These are phyloP conservation scores for Orbicella faveolata DNA, from an alignment of 64 coral and sea anemone genomes.

Conservation along the genomic window DNA sequence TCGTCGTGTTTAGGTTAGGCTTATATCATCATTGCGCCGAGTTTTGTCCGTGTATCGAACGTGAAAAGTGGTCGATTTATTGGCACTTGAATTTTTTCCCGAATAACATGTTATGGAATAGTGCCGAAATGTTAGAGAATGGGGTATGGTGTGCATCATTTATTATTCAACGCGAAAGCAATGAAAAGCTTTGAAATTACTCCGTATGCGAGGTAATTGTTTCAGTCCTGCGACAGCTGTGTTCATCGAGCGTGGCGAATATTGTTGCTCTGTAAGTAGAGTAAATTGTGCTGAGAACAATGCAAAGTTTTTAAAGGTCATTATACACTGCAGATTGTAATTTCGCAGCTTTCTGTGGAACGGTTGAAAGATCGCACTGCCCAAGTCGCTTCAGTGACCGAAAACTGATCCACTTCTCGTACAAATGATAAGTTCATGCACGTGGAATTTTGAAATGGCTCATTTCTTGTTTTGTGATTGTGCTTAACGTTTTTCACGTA, in stretches of 20 bases:
- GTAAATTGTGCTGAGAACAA: background rate
- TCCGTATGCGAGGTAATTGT: conserved; percentile 5
- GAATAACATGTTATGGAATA: background rate
- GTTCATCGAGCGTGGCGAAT: background rate
- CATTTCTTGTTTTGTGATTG: background rate
- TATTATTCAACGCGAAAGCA: background rate
- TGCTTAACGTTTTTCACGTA: background rate
- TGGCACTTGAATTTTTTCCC: conserved; percentile 4
- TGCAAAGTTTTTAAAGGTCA: background rate
- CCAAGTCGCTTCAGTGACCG: background rate
- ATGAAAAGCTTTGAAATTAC: background rate
- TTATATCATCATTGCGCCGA: background rate
- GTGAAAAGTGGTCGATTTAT: conserved; percentile 5
- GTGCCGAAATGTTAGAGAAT: conserved; percentile 4
- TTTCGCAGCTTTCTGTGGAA: background rate
- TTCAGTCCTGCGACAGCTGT: background rate
- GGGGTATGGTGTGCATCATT: background rate
- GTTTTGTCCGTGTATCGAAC: background rate
- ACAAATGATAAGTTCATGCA: background rate
- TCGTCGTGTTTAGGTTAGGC: background rate
- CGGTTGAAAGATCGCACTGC: conserved; percentile 18
- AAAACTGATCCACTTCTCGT: background rate
- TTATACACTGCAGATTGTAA: background rate
- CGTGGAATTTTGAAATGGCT: background rate
- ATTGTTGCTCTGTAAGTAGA: background rate